Percentiles rank a stretch among this genome's conserved stretches.
phyloP scores from a whole-genome alignment of 1,140 invertebrate genomes.

The Parapsyche elsis region DNA sequence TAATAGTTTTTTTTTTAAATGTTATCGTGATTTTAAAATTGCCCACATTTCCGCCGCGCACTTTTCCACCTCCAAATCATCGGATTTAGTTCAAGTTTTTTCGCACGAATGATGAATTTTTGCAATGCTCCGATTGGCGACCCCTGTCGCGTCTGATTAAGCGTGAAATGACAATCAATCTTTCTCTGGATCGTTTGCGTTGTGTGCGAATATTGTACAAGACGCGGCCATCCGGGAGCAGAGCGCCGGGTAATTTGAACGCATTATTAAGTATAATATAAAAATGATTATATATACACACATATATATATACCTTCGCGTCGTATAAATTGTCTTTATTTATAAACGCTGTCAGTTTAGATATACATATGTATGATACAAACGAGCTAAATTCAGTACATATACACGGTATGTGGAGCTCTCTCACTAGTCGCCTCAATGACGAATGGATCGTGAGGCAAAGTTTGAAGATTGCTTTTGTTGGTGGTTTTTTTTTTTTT shows the following conservation, averaged over 20 bases:
- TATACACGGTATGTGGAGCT: too few relatives aligned
- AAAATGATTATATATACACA: slow-evolving; percentile 8
- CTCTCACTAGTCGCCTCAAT: not conserved
- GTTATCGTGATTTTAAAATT: too few relatives aligned
- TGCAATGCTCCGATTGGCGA: not conserved
- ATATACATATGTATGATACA: not conserved
- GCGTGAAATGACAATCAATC: slow-evolving; percentile 14
- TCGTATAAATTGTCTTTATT: slow-evolving; percentile 9
- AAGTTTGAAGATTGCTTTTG: too few relatives aligned
- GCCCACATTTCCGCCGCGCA: too few relatives aligned
- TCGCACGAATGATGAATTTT: too few relatives aligned
- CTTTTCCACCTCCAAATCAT: too few relatives aligned
- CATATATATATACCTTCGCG: not conserved
- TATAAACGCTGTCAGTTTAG: slow-evolving; percentile 8
- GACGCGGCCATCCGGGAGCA: slow-evolving; percentile 10
- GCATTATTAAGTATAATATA: slow-evolving; percentile 16
- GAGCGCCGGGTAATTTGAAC: slow-evolving; percentile 26
- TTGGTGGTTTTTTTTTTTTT: too few relatives aligned
- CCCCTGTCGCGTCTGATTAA: not conserved
- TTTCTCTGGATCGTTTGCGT: not conserved
- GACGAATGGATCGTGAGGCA: not conserved
- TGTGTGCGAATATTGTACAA: slow-evolving; percentile 7
- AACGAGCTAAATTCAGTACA: not conserved
- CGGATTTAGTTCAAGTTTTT: too few relatives aligned
- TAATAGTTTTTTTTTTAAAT: too few relatives aligned